phyloP scores from a whole-genome alignment of 2,888 invertebrate genomes.

The Sinohyriopsis cumingii region DNA sequence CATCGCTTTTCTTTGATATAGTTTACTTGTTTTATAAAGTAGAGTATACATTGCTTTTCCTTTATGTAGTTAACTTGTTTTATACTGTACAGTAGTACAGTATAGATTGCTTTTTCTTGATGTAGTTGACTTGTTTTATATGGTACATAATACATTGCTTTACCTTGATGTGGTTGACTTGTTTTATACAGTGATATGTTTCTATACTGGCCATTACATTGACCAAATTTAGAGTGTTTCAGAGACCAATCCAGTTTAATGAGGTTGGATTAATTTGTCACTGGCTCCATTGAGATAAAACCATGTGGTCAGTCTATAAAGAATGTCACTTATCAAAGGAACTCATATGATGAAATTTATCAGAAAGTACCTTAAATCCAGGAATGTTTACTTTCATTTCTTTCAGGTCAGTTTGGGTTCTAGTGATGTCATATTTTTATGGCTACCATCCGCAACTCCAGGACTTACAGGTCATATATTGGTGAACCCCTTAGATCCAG shows the following conservation, averaged over 20 bases:
- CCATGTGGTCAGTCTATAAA: no score
- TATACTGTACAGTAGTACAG: no score
- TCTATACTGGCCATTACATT: background rate
- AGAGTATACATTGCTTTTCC: no score
- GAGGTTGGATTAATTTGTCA: no score
- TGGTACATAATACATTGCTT: background rate
- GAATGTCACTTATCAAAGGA: no score
- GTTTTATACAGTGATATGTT: background rate
- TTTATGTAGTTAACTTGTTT: no score
- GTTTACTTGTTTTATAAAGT: no score
- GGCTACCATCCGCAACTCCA: constrained; percentile 79
- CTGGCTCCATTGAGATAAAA: no score
- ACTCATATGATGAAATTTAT: no score
- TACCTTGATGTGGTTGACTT: background rate
- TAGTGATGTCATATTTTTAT: constrained; percentile 90
- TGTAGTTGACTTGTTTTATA: no score
- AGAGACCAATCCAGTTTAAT: no score
- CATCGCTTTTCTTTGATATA: no score
- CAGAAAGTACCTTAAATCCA: background rate
- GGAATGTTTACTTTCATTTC: constrained; percentile 1
- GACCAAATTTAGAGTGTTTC: background rate
- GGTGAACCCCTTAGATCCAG: constrained; percentile 85
- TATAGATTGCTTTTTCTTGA: background rate
- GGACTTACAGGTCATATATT: constrained; percentile 86
- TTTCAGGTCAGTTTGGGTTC: constrained; percentile 78